These are phyloP conservation scores for Cricetomys ansorgei DNA, from an alignment of 2,113 vertebrate species.

Conservation along the genomic window DNA sequence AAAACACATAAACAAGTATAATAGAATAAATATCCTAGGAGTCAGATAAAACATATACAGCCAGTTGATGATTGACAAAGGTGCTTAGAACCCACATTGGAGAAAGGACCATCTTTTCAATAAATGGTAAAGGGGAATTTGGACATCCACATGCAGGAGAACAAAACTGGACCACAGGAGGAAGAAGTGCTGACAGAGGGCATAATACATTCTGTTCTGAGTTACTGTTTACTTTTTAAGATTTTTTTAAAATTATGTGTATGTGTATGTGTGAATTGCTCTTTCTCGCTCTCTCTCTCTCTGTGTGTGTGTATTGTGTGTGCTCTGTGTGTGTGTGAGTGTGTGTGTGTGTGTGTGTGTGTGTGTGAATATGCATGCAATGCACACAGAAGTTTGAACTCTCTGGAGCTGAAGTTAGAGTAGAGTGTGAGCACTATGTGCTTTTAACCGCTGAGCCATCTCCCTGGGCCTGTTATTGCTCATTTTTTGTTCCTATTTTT, in stretches of 20 bases:
- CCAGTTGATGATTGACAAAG: background rate
- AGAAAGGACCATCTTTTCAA: background rate
- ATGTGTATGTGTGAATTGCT: no score
- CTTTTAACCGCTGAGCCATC: background rate
- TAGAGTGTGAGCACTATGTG: background rate
- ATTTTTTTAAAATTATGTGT: background rate
- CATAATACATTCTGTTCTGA: background rate
- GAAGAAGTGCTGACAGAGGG: background rate
- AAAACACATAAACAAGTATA: background rate
- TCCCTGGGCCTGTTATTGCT: background rate
- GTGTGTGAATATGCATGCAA: background rate
- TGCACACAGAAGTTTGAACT: background rate
- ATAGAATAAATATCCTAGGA: background rate
- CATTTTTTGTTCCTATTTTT: background rate
- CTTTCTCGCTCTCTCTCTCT: no score
- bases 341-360: background rate
- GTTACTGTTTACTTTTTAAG: background rate
- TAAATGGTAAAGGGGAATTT: background rate
- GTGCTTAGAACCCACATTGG: background rate
- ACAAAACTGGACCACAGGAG: background rate
- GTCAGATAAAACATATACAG: background rate
- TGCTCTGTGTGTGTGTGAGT: background rate
- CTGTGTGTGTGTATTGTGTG: background rate
- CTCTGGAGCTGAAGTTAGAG: background rate
- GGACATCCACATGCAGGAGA: background rate